Conservation (phyloP, 1,140 invertebrate species). For the Ganaspis sp. region DNA sequence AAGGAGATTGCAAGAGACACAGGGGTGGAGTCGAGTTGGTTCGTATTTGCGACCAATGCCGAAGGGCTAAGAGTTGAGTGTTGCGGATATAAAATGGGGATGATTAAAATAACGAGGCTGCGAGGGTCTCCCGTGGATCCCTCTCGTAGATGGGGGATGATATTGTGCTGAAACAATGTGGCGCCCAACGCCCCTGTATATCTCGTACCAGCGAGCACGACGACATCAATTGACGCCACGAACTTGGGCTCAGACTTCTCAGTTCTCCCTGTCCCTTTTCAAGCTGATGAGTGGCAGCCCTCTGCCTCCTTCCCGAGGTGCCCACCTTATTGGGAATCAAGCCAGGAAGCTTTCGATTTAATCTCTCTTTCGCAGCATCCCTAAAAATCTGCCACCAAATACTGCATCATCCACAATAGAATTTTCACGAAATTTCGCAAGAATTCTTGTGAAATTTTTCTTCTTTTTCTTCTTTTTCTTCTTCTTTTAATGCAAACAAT, state of each 20-base stretch:
- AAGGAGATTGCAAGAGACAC: conserved; percentile 38
- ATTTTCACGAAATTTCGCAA: neutral
- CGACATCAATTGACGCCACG: conserved; percentile 38
- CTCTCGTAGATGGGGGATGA: conserved; percentile 37
- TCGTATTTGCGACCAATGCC: conserved; percentile 29
- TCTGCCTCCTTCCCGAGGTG: conserved; percentile 7
- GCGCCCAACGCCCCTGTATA: conserved; percentile 38
- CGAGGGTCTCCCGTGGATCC: conserved; percentile 49
- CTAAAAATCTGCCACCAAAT: conserved; percentile 25
- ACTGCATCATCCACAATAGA: conserved; percentile 30
- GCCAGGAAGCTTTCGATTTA: conserved; percentile 37
- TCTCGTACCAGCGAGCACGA: conserved; percentile 33
- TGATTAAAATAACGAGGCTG: conserved; percentile 74
- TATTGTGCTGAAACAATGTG: conserved; percentile 46
- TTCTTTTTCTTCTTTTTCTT: too few relatives aligned
- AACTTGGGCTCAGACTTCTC: conserved; percentile 31
- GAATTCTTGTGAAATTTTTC: neutral
- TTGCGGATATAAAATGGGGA: conserved; percentile 70
- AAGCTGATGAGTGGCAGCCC: conserved; percentile 12
- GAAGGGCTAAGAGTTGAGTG: conserved; percentile 55
- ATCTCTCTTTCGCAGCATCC: conserved; percentile 28
- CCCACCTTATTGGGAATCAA: conserved; percentile 40
- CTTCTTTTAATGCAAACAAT: too few relatives aligned
- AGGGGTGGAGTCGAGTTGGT: conserved; percentile 43
- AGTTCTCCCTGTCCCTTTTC: neutral